phyloP scores from a whole-genome alignment of 2,113 vertebrate genomes.

The Phalacrocorax pelagicus region DNA sequence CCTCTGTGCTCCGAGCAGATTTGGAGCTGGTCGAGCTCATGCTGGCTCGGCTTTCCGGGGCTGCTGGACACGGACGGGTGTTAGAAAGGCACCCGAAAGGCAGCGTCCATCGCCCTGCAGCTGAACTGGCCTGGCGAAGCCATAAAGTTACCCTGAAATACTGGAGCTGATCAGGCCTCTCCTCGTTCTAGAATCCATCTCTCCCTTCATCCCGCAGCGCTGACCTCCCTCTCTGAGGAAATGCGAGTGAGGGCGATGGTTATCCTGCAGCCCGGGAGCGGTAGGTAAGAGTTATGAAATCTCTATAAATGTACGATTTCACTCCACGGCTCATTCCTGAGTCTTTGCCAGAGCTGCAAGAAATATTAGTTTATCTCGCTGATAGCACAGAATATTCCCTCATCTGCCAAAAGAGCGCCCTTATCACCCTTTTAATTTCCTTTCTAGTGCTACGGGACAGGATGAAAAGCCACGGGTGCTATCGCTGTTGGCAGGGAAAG shows the following conservation, averaged over 20 bases:
- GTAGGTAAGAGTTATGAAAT: background rate
- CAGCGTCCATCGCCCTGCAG: fast-evolving
- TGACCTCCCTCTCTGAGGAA: background rate
- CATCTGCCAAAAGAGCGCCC: background rate
- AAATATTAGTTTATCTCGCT: background rate
- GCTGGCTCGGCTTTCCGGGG: fast-evolving
- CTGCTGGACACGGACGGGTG: background rate
- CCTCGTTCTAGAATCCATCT: background rate
- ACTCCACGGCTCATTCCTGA: background rate
- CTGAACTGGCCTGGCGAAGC: background rate
- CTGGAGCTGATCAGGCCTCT: background rate
- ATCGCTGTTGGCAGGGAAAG: background rate
- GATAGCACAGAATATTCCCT: slow-evolving; percentile 4
- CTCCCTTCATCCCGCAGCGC: background rate
- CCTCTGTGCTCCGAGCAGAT: fast-evolving
- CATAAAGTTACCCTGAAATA: background rate
- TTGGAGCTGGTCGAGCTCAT: fast-evolving
- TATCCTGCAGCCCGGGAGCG: background rate
- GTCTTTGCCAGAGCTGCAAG: background rate
- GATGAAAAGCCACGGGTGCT: background rate
- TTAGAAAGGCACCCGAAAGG: background rate
- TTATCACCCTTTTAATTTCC: slow-evolving; percentile 67
- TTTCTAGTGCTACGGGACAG: background rate
- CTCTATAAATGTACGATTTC: background rate
- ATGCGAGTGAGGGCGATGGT: background rate